Evolutionary conservation across 2,113 vertebrate species (phyloP), one percentile per base, ranked within the genome.

Genomic region (Sminthopsis crassicaudata): DNA sequence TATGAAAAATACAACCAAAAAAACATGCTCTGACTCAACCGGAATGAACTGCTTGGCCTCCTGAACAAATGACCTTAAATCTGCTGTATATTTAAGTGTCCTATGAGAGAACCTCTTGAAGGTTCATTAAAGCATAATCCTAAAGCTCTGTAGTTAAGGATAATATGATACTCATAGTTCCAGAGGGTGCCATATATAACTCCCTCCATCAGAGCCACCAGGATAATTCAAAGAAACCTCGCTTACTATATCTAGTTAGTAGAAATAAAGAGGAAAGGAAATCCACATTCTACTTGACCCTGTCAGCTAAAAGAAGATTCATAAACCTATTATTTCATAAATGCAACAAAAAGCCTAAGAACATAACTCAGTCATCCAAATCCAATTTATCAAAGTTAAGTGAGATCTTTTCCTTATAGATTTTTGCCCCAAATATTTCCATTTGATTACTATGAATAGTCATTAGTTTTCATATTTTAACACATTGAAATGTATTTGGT

Each of bases 391-490:
- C 96, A 97, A 94, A 96, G 50, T 55, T 94, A 97, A 95, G 54
- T 93, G 93, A 95, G 96, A 96, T 96, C 52, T 97, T 96, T 96
- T 96, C 93, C 67, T 95, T 96, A 97, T 53, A 97, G 96, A 96
- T 97, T 94, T 92, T 95, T 95, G 67, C 67, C 96, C 94, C 96
- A 97, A 96, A 93, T 94, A 95, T 96, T 97, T 96, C 55, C 95
- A 96, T 97, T 97, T 92, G 96, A 94, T 93, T 95, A 96, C 96
- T 96, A 92, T 95, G 94, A 96, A 96, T 91, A 91, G 84, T 94
- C 94, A 96, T 98, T 98, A 96, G 90, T 96, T 96, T 96, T 97
- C 94, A 96, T 94, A 94, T 96, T 95, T 95, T 96, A 97, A 96
- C 91, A 95, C 95, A 96, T 90, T 98, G 96, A 95, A 95, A 97